These are phyloP conservation scores for Harpalus rufipes DNA, from an alignment of 2,888 invertebrate genomes.

Conservation along the genomic window DNA sequence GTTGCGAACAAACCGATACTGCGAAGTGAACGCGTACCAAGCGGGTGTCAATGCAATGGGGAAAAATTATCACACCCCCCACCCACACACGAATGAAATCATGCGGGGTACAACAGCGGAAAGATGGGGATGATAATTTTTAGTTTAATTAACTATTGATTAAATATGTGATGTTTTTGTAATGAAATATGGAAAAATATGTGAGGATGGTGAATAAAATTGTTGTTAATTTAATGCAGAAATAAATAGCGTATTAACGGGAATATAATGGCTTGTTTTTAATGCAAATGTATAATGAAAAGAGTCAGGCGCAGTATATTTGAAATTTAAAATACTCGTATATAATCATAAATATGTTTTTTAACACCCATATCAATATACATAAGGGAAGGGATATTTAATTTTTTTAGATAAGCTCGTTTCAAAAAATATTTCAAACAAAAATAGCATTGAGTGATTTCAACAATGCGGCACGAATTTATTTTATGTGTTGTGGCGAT, in stretches of 20 bases:
- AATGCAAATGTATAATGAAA: neutral
- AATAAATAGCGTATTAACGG: neutral
- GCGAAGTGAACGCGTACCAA: neutral
- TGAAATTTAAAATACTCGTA: neutral
- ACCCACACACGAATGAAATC: neutral
- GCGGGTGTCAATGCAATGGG: neutral
- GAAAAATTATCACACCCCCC: neutral
- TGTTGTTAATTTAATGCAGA: neutral
- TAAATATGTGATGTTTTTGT: slow-evolving; percentile 2
- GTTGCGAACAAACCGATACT: slow-evolving; percentile 61
- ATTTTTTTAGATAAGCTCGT: too few species aligned
- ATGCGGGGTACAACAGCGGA: neutral
- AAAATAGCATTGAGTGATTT: too few species aligned
- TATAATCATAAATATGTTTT: neutral
- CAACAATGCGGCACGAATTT: too few species aligned
- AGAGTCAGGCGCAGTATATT: neutral
- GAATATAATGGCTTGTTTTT: slow-evolving; percentile 1
- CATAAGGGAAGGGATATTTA: neutral
- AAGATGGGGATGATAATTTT: neutral
- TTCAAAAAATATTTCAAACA: too few species aligned
- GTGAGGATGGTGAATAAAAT: neutral
- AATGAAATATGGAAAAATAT: slow-evolving; percentile 1
- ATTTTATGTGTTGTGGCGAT: too few species aligned
- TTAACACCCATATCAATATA: neutral
- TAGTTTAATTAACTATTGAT: slow-evolving; percentile 7